Base-by-base conservation (phyloP, 2,113 vertebrate genomes). In the Anguilla rostrata region DNA sequence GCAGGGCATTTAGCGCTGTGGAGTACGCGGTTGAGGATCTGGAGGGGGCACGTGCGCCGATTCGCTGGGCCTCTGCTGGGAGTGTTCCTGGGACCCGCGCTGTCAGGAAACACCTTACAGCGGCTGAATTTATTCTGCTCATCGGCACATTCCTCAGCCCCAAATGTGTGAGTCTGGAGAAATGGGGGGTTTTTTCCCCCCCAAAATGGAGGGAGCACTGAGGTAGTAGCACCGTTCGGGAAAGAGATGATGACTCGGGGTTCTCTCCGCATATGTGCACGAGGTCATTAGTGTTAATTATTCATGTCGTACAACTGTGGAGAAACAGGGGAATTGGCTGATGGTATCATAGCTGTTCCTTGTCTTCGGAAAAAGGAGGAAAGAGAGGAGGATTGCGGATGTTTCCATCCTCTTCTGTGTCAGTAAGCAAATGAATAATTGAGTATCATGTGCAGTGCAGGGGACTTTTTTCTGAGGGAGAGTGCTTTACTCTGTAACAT, bases 401-500 rank as follows among this genome's bases (percentile, higher is more conserved):
- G 66, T 80, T 82, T 82, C 84, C 78, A 41, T 88, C 86, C 88
- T 88, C 84, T 84, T 88, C 83, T 85, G 39, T 84, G 88, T 87
- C 87, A 88, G 87, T 88, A 87, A 86, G 84, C 81, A 88, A 81
- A 84, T 92, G 84, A 92, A 89, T 91, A 89, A 90, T 89, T 91
- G 87, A 90, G 84, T 66, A 81, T 53, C 84, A 26, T 86, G 78
- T 86, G 78, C 78, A 85, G 81, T 89, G 87, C 87, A 71, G 87
- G 85, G 90, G 87, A 39, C 85, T 88, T 87, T 87, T 60, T 79
- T 43, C 22, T 53, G 29, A 34, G 43, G 81, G 81, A 53, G 43
- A 46, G 82, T 60, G 29, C 53, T 60, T 18, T 49, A 39, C 82
- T 83, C 53, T 83, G 82, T 34, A 83, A 83, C 82, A 53, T 82